Evolutionary conservation across 2,113 vertebrate genomes (phyloP).

Genomic region (Orycteropus afer): DNA sequence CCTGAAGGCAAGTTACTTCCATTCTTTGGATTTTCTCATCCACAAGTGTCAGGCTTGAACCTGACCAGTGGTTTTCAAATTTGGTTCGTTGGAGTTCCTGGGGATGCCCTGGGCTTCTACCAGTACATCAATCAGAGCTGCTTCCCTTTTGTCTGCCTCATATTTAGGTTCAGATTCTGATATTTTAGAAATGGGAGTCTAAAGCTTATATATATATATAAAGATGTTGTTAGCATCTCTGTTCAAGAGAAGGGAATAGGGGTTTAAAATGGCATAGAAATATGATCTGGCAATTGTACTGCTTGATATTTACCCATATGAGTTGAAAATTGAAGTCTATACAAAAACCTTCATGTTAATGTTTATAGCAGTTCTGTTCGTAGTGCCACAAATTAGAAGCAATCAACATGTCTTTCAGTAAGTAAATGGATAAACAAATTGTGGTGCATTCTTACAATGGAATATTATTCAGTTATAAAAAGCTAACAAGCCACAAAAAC

Average conservation of each 20-base stretch:
- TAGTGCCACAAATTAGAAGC: background rate
- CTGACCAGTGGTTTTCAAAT: background rate
- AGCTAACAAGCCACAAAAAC: background rate
- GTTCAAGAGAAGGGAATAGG: background rate
- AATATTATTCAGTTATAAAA: too few relatives aligned
- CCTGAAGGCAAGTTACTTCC: background rate
- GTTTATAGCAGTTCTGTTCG: background rate
- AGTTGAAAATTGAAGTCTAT: background rate
- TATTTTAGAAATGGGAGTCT: slow-evolving; percentile 27
- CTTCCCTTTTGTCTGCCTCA: background rate
- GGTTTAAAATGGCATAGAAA: background rate
- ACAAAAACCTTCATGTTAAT: background rate
- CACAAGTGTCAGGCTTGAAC: background rate
- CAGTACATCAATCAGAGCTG: background rate
- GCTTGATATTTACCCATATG: background rate
- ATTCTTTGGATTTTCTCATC: background rate
- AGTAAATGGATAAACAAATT: background rate
- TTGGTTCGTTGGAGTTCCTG: background rate
- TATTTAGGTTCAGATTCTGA: background rate
- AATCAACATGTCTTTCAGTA: background rate
- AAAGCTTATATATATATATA: too few relatives aligned
- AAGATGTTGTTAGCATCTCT: background rate
- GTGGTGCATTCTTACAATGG: too few relatives aligned
- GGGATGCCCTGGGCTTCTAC: accelerated
- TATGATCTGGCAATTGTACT: background rate